Percentiles rank a stretch among this genome's conserved stretches.
Evolutionary conservation across 2,888 invertebrate species (phyloP).

Genomic region (Eremobia ochroleuca): DNA sequence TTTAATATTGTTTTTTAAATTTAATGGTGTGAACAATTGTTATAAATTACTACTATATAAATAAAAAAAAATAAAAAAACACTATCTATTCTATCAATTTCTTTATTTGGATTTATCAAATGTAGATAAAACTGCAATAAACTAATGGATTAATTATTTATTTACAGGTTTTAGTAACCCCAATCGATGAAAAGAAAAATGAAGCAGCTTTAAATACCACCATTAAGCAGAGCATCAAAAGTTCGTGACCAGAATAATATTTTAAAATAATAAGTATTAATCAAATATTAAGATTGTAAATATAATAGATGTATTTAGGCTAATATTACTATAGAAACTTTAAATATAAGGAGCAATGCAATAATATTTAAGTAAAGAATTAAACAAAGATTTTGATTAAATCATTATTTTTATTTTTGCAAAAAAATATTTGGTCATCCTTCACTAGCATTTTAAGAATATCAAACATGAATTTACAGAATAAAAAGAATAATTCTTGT

Average conservation of each 20-base stretch:
- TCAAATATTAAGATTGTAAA: conserved; percentile 80
- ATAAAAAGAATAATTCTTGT: conserved; percentile 1
- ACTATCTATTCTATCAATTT: neutral
- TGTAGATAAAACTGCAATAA: neutral
- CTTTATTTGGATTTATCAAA: neutral
- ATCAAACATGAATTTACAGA: conserved; percentile 15
- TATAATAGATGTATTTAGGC: conserved; percentile 65
- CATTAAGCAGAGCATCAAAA: conserved; percentile 81
- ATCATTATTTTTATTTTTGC: conserved; percentile 25
- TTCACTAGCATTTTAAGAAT: conserved; percentile 1
- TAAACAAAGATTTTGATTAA: conserved; percentile 28
- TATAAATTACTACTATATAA: neutral
- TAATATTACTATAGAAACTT: conserved; percentile 26
- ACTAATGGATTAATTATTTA: conserved; percentile 21
- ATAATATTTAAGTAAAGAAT: conserved; percentile 37
- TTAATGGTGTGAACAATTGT: neutral
- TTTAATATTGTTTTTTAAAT: neutral
- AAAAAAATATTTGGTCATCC: neutral
- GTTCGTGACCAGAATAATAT: conserved; percentile 74
- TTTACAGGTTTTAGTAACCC: conserved; percentile 84
- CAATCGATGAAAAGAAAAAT: conserved; percentile 76
- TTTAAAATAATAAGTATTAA: conserved; percentile 58
- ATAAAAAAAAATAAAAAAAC: neutral
- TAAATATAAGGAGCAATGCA: conserved; percentile 43
- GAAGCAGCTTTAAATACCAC: conserved; percentile 78